These are phyloP conservation scores for Terrapene triunguis DNA, from an alignment of 2,113 vertebrate species.

Conservation along the genomic window DNA sequence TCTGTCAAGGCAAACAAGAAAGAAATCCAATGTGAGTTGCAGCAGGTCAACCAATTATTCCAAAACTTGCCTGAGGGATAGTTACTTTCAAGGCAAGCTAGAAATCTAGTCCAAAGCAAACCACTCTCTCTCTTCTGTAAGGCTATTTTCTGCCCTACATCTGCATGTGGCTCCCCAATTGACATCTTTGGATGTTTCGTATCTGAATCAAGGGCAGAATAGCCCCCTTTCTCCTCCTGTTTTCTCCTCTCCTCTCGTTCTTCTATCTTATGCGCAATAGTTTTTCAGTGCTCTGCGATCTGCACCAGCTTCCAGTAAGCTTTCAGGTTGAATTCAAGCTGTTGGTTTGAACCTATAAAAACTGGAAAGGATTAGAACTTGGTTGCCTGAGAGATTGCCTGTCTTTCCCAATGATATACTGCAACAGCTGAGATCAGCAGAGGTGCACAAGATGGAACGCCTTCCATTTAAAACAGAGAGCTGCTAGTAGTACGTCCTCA, in stretches of 20 bases:
- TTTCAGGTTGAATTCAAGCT: not conserved
- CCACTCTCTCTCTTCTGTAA: not conserved
- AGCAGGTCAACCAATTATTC: not conserved
- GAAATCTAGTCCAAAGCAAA: not conserved
- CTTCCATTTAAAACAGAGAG: not conserved
- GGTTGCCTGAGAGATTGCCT: not conserved
- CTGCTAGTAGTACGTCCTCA: not conserved
- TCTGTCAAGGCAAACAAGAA: not conserved
- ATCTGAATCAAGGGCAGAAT: not conserved
- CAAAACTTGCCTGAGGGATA: not conserved
- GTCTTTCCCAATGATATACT: fast-evolving
- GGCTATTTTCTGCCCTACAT: not conserved
- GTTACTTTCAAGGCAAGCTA: not conserved
- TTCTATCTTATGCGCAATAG: not conserved
- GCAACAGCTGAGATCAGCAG: not conserved
- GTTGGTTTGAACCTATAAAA: not conserved
- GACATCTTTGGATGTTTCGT: not conserved
- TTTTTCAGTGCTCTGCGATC: not conserved
- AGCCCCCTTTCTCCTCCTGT: fast-evolving
- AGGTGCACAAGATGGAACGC: not conserved
- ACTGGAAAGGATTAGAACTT: not conserved
- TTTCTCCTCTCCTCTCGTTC: not conserved
- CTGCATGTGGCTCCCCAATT: not conserved
- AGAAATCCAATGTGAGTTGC: not conserved
- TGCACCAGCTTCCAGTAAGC: not conserved